These are phyloP conservation scores for Gymnothorax javanicus DNA, from an alignment of 2,797 vertebrate genomes.

Conservation along the genomic window DNA sequence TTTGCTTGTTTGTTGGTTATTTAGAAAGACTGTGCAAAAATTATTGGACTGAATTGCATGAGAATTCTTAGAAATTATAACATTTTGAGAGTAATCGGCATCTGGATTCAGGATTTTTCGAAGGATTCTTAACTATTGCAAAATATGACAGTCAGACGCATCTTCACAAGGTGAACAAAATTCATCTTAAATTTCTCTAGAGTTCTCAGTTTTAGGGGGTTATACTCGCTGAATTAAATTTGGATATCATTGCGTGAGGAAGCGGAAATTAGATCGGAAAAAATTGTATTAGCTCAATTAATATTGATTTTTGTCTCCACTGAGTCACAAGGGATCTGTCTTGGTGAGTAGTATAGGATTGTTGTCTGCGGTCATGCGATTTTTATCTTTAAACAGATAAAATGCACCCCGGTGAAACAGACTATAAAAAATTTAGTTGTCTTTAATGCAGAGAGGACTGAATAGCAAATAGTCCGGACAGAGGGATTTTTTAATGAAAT, in stretches of 20 bases:
- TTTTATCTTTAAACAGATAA: neutral
- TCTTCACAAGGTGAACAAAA: no score
- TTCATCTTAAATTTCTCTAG: neutral
- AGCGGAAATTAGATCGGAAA: neutral
- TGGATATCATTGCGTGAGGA: neutral
- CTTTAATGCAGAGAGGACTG: neutral
- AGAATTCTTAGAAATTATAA: no score
- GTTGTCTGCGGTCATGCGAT: neutral
- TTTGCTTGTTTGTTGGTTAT: neutral
- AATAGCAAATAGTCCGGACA: neutral
- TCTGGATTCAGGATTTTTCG: no score
- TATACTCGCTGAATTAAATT: neutral
- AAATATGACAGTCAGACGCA: no score
- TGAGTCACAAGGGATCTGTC: neutral
- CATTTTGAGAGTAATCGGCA: no score
- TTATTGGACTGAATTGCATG: no score
- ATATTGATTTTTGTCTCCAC: neutral
- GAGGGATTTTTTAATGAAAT: neutral
- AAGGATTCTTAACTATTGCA: no score
- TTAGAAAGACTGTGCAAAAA: neutral
- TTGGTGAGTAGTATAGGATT: neutral
- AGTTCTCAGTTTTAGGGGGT: neutral
- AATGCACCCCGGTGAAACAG: neutral
- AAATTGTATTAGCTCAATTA: neutral
- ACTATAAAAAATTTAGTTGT: neutral